phyloP scores from a whole-genome alignment of 37 sponge, comb jelly and placozoan genomes.

The Ianthella basta region DNA sequence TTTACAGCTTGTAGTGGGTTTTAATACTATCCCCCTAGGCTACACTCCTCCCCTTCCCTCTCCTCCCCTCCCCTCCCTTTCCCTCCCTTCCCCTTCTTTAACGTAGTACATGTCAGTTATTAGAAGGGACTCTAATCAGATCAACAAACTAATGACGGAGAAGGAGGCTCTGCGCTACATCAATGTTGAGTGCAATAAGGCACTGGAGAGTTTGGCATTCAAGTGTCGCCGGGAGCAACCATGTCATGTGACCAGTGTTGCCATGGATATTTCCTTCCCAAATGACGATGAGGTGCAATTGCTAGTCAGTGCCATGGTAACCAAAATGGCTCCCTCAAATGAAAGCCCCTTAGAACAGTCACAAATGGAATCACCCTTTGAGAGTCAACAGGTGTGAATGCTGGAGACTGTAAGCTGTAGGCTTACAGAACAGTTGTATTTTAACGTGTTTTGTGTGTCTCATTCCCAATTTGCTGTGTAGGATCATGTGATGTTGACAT shows the following conservation, averaged over 20 bases:
- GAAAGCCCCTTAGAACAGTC: background rate
- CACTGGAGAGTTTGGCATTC: constrained; percentile 57
- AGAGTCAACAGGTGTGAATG: too few species aligned
- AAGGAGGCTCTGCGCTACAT: background rate
- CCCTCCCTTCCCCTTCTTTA: constrained; percentile 7
- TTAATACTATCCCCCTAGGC: too few species aligned
- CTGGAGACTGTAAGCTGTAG: too few species aligned
- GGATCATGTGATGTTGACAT: constrained; percentile 16
- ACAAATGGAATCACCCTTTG: too few species aligned
- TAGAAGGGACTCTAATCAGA: background rate
- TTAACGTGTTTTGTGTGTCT: too few species aligned
- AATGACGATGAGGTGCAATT: constrained; percentile 78
- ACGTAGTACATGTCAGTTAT: background rate
- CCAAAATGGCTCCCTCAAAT: background rate
- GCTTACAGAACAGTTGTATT: too few species aligned
- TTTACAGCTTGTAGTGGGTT: too few species aligned
- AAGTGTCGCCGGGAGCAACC: constrained; percentile 47
- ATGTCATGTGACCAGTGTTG: constrained; percentile 44
- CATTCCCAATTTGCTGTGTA: too few species aligned
- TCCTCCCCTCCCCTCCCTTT: constrained; percentile 16
- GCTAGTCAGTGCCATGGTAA: background rate
- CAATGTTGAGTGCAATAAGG: background rate
- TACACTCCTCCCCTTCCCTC: constrained; percentile 2
- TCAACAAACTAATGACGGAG: background rate
- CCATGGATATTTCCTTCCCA: constrained; percentile 56